Conservation (phyloP, 53 echinoderm and acorn worm genomes). For the Antedon mediterranea region DNA sequence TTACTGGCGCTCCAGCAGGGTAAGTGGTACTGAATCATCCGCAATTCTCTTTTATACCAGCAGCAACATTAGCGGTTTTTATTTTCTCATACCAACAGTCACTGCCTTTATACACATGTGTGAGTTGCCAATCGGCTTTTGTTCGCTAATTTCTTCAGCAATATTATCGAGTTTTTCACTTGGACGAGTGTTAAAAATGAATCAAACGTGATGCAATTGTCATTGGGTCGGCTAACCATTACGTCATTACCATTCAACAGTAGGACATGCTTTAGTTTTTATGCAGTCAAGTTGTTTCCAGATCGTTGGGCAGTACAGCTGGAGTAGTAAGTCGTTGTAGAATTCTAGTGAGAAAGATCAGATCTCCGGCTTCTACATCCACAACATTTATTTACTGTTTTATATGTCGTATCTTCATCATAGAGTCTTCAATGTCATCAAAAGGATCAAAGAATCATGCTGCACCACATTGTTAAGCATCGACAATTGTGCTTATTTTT, state of each 20-base stretch:
- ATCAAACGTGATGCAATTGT: conserved; percentile 1
- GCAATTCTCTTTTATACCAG: neutral
- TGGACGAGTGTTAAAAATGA: neutral
- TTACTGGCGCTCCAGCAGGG: neutral
- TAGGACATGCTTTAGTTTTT: neutral
- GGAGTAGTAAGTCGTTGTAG: neutral
- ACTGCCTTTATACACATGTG: neutral
- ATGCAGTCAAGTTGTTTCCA: neutral
- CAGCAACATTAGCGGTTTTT: neutral
- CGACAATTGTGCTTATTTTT: too few relatives aligned
- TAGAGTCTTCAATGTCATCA: too few relatives aligned
- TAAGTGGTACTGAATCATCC: neutral
- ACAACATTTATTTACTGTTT: too few relatives aligned
- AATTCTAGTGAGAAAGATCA: neutral
- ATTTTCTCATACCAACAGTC: neutral
- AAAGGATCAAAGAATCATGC: too few relatives aligned
- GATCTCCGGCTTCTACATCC: too few relatives aligned
- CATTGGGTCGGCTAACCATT: neutral
- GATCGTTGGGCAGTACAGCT: neutral
- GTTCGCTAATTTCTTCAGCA: neutral
- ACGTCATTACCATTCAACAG: conserved; percentile 1
- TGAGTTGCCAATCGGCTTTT: neutral
- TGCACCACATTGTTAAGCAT: too few relatives aligned
- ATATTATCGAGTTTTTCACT: neutral
- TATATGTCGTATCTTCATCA: too few relatives aligned